phyloP scores from a whole-genome alignment of 2,113 vertebrate genomes.

The Lagopus muta region DNA sequence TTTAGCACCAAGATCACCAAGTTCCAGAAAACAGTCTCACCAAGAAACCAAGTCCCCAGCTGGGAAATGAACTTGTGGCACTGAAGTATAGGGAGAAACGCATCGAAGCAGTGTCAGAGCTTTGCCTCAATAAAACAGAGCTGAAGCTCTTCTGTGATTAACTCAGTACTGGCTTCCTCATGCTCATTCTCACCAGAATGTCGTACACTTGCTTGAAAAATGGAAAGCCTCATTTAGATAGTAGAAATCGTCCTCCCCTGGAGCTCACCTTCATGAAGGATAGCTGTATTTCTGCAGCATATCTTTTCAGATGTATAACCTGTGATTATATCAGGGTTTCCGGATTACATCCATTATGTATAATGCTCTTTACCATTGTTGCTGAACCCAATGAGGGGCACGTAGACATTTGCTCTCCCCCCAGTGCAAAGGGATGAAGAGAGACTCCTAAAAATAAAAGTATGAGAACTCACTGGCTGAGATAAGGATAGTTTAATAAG shows the following conservation, averaged over 20 bases:
- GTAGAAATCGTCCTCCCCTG: not conserved
- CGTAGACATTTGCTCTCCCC: not conserved
- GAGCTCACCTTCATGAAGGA: not conserved
- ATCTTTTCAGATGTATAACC: not conserved
- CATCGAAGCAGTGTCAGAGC: not conserved
- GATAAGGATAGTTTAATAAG: too few relatives aligned
- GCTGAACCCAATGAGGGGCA: not conserved
- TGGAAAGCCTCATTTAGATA: conserved; percentile 55
- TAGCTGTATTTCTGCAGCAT: not conserved
- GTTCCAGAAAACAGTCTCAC: conserved; percentile 11
- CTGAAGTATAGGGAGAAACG: not conserved
- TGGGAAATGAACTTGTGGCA: not conserved
- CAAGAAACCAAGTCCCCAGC: not conserved
- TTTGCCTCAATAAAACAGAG: not conserved
- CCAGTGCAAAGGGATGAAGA: too few relatives aligned
- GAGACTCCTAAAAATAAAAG: too few relatives aligned
- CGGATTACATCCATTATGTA: not conserved
- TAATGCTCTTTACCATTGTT: not conserved
- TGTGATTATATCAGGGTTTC: not conserved
- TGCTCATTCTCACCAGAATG: conserved; percentile 58
- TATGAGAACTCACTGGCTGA: too few relatives aligned
- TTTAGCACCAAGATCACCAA: conserved; percentile 10
- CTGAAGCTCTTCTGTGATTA: conserved; percentile 37
- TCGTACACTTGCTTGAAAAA: conserved; percentile 38
- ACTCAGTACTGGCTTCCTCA: conserved; percentile 1